Evolutionary conservation across 2,888 invertebrate species (phyloP).

Genomic region (Mystacides longicornis): DNA sequence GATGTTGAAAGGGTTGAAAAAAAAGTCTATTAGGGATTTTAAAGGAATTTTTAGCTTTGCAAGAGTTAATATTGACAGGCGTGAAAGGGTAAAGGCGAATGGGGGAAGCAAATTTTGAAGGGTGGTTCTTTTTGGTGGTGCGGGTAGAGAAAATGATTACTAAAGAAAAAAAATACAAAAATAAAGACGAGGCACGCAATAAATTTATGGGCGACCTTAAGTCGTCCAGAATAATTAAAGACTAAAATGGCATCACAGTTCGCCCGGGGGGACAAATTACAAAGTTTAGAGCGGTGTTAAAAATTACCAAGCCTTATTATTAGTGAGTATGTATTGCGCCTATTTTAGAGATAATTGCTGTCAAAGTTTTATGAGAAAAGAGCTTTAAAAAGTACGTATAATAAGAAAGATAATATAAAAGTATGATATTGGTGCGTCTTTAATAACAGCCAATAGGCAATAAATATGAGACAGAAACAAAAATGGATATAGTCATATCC

Average conservation of each 20-base stretch:
- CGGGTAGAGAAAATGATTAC: constrained; percentile 15
- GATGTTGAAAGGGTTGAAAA: constrained; percentile 4
- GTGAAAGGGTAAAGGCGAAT: constrained; percentile 38
- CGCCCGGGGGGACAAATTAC: constrained; percentile 18
- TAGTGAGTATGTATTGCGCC: too few relatives aligned
- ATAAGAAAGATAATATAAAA: too few relatives aligned
- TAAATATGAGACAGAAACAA: too few relatives aligned
- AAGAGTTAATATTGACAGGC: constrained; percentile 53
- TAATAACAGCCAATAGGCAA: too few relatives aligned
- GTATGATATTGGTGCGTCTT: too few relatives aligned
- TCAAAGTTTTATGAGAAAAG: too few relatives aligned
- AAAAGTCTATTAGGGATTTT: constrained; percentile 11
- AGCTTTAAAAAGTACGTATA: too few relatives aligned
- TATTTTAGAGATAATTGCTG: too few relatives aligned
- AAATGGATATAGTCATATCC: too few relatives aligned
- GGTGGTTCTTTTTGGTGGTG: constrained; percentile 21
- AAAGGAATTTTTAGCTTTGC: constrained; percentile 28
- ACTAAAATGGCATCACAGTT: constrained; percentile 31
- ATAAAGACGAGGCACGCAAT: constrained; percentile 25
- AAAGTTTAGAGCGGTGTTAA: constrained; percentile 12
- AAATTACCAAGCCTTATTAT: too few relatives aligned
- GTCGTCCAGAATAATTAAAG: constrained; percentile 34
- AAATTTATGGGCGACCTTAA: constrained; percentile 29
- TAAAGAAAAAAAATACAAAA: constrained; percentile 23
- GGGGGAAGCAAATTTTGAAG: constrained; percentile 21